phyloP scores from a whole-genome alignment of 2,888 invertebrate genomes.

The Tetramorium bicarinatum region DNA sequence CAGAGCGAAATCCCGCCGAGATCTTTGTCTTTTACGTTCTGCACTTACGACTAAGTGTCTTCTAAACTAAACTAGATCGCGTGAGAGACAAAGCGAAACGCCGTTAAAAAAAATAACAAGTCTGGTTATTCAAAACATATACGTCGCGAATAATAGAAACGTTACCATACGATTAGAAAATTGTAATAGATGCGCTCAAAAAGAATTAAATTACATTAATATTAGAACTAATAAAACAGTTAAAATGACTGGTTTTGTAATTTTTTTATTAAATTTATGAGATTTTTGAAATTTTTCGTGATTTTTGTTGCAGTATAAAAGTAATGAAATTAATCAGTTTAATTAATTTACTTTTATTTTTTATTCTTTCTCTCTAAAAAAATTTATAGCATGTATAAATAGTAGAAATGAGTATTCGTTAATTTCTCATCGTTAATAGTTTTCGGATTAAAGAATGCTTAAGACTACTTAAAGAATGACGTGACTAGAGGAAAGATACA shows the following conservation, averaged over 20 bases:
- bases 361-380: neutral
- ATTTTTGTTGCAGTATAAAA: neutral
- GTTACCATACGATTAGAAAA: neutral
- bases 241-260: neutral
- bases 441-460: neutral
- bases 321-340: neutral
- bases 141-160: neutral
- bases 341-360: neutral
- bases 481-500: neutral
- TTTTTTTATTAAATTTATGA: neutral
- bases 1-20: slow-evolving; percentile 66
- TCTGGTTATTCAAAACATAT: neutral
- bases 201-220: neutral
- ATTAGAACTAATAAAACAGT: neutral
- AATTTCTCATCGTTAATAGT: neutral
- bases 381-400: neutral
- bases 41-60: slow-evolving; percentile 44
- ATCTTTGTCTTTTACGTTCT: slow-evolving; percentile 34
- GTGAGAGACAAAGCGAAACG: slow-evolving; percentile 12
- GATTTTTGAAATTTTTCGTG: neutral
- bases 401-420: neutral
- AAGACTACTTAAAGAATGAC: neutral
- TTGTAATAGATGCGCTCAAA: neutral
- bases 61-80: slow-evolving; percentile 29
- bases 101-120: neutral